Base-by-base conservation (phyloP, 2,113 vertebrate species). In the Columba livia region DNA sequence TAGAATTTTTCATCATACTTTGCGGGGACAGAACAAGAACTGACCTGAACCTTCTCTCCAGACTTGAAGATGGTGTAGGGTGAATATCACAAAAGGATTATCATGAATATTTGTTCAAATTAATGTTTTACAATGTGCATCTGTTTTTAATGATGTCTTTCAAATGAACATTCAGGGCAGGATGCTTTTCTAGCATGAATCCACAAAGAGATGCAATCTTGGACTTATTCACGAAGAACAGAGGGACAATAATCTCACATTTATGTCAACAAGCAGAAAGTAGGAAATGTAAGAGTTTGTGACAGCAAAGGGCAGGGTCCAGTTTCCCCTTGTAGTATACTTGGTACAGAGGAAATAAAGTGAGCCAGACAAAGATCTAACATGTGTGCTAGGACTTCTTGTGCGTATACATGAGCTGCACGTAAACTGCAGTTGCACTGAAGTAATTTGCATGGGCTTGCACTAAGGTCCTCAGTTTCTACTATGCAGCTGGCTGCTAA, bases 401-500 rank as follows among this genome's bases (percentile, higher is more conserved):
- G 17, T 69, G n/a, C 0, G 0, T 50, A 9, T 54, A 21, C 31
- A 14, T 47, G 65, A 66, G 48, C 56, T 34, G 26, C 15, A 38
- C 56, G 17, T 72, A 80, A 70, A 80, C 25, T n/a, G 20, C 31
- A 47, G n/a, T 61, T 95, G 34, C 6, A 28, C 13, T 84, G 26
- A 84, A 81, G 34, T 70, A 86, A 79, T 86, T 93, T 88, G 32
- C 42, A 28, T 61, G 51, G 26, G 17, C 3, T 92, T 91, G 65
- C 48, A 47, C 25, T 12, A 42, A 88, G 17, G 42, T 83, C 67
- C 88, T 82, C 44, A 78, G 65, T 86, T 93, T 86, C 44, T 93
- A 10, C 50, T 89, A 31, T 86, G 50, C 40, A 88, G n/a, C 28
- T 82, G 72, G 10, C 62, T 87, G 54, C 61, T 88, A 90, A 70